phyloP scores from a whole-genome alignment of 2,797 vertebrate genomes.

The Gymnodraco acuticeps region DNA sequence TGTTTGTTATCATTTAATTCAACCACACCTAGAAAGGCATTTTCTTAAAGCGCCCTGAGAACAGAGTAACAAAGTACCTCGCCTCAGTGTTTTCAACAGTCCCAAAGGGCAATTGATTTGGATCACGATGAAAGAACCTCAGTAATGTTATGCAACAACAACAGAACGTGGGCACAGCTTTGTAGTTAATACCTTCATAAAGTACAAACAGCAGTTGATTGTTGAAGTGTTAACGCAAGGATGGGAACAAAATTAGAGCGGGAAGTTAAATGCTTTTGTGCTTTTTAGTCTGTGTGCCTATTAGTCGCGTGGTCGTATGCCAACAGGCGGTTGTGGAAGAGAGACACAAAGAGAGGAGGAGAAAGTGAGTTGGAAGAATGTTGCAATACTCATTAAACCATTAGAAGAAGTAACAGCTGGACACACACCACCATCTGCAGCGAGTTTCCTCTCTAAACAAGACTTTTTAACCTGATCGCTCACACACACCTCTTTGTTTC shows the following conservation, averaged over 20 bases:
- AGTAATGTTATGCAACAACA: slow-evolving; percentile 41
- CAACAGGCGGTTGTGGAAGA: slow-evolving; percentile 48
- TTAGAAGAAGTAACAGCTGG: slow-evolving; percentile 76
- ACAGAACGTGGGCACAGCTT: slow-evolving; percentile 47
- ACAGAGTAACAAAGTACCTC: slow-evolving; percentile 29
- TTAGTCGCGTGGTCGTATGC: slow-evolving; percentile 29
- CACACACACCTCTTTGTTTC: slow-evolving; percentile 7
- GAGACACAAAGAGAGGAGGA: slow-evolving; percentile 43
- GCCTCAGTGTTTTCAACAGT: slow-evolving; percentile 30
- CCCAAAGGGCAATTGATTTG: slow-evolving; percentile 46
- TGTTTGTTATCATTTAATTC: slow-evolving; percentile 21
- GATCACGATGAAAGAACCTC: slow-evolving; percentile 54
- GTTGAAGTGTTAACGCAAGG: slow-evolving; percentile 29
- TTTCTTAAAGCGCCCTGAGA: slow-evolving; percentile 26
- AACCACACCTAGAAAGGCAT: slow-evolving; percentile 15
- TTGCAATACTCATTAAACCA: slow-evolving; percentile 73
- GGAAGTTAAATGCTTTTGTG: slow-evolving; percentile 9
- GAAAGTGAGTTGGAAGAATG: slow-evolving; percentile 45
- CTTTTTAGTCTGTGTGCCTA: slow-evolving; percentile 23
- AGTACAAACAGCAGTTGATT: slow-evolving; percentile 32
- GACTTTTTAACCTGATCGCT: slow-evolving; percentile 63
- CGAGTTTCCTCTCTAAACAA: slow-evolving; percentile 66
- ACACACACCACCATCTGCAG: slow-evolving; percentile 73
- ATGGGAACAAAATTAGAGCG: slow-evolving; percentile 6
- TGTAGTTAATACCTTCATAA: slow-evolving; percentile 42